A percentile compares a stretch with the other conserved stretches of the same genome.
Evolutionary conservation across 2,797 vertebrate species (phyloP).

Genomic region (Esox lucius): DNA sequence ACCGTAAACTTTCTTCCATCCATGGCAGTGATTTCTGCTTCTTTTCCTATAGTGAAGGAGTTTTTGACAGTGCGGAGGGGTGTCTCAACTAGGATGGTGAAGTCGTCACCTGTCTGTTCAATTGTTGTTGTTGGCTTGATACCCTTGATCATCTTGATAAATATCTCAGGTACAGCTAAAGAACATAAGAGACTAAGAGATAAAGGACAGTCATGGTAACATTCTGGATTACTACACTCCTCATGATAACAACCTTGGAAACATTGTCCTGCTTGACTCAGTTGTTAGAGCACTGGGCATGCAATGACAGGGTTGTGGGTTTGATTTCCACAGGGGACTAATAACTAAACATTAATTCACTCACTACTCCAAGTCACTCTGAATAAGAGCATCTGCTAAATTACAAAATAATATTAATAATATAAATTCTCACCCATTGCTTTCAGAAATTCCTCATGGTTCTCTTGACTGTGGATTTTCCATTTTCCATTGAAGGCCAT

Average conservation of each 20-base stretch:
- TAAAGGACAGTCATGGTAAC: background rate
- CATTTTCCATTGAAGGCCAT: constrained; percentile 79
- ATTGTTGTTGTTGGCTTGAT: constrained; percentile 79
- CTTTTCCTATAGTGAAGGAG: constrained; percentile 77
- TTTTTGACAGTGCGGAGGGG: constrained; percentile 69
- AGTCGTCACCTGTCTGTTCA: constrained; percentile 77
- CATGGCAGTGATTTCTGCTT: constrained; percentile 71
- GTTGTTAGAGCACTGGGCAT: too few relatives aligned
- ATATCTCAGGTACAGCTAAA: constrained; percentile 75
- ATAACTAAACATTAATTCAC: too few relatives aligned
- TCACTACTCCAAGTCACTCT: too few relatives aligned
- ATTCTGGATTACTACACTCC: background rate
- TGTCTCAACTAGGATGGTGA: constrained; percentile 78
- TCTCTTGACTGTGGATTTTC: constrained; percentile 81
- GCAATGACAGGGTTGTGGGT: too few relatives aligned
- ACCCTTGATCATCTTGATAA: constrained; percentile 75
- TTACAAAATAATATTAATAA: background rate
- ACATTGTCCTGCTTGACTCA: too few relatives aligned
- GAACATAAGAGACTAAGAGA: background rate
- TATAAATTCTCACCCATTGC: constrained; percentile 57
- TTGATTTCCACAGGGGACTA: too few relatives aligned
- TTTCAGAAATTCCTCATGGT: constrained; percentile 80
- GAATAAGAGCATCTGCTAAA: too few relatives aligned
- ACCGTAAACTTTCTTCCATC: constrained; percentile 66
- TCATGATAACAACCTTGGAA: background rate